A percentile compares a stretch with the other conserved stretches of the same genome.
Conservation (phyloP, 2,797 vertebrate genomes). For the Mallotus villosus region DNA sequence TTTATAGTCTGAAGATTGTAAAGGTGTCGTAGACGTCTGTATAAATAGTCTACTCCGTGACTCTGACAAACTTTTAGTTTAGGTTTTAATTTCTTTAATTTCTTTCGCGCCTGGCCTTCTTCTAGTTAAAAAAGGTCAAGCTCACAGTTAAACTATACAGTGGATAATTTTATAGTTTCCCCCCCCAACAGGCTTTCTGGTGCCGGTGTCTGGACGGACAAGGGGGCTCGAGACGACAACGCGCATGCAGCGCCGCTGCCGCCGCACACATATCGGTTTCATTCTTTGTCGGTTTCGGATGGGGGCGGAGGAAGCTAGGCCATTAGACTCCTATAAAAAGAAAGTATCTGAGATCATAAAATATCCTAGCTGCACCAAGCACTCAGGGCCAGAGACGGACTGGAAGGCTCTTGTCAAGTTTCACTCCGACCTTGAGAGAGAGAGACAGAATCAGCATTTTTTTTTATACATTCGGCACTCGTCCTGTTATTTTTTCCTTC, state of each 20-base stretch:
- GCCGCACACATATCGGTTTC: conserved; percentile 68
- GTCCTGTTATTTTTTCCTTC: background rate
- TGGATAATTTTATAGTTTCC: conserved; percentile 70
- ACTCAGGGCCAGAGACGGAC: conserved; percentile 57
- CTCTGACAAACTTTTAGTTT: background rate
- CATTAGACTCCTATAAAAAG: conserved; percentile 81
- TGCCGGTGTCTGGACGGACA: conserved; percentile 54
- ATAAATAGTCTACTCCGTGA: background rate
- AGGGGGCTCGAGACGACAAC: conserved; percentile 59
- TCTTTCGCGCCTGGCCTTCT: conserved; percentile 34
- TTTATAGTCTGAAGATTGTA: background rate
- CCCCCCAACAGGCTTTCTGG: conserved; percentile 63
- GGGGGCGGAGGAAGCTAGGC: conserved; percentile 77
- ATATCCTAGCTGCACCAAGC: conserved; percentile 59
- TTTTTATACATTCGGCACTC: conserved; percentile 19
- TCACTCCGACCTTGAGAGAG: conserved; percentile 34
- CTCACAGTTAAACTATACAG: conserved; percentile 67
- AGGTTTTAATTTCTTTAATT: conserved; percentile 26
- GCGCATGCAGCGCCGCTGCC: conserved; percentile 28
- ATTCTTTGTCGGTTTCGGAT: conserved; percentile 73
- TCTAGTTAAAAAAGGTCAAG: conserved; percentile 60
- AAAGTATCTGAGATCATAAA: conserved; percentile 76
- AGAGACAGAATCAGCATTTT: conserved; percentile 35
- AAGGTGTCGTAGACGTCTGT: background rate
- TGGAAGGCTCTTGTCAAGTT: conserved; percentile 51